Evolutionary conservation across 2,888 invertebrate genomes (phyloP).

Genomic region (Papilio protenor): DNA sequence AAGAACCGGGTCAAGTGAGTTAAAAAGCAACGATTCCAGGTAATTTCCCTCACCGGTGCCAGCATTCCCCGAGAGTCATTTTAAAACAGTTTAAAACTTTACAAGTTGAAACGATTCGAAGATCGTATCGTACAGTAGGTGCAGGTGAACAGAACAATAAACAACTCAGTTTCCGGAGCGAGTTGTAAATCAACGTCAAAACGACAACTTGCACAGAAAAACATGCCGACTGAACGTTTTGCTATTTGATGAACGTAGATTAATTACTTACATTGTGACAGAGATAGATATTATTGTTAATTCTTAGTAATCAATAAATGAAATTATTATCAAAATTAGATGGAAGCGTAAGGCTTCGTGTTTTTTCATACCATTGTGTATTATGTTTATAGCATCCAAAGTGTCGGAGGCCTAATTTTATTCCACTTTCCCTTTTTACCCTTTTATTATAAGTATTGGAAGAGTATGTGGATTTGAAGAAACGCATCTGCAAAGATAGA

Average conservation of each 20-base stretch:
- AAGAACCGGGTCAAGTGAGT: slow-evolving; percentile 17
- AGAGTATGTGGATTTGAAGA: too few relatives aligned
- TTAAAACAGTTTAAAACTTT: slow-evolving; percentile 31
- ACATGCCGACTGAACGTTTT: neutral
- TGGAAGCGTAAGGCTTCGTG: neutral
- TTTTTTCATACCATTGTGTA: neutral
- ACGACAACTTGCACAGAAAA: slow-evolving; percentile 11
- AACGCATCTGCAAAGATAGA: too few relatives aligned
- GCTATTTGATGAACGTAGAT: slow-evolving; percentile 19
- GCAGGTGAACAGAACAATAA: slow-evolving; percentile 32
- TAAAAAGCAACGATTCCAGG: slow-evolving; percentile 27
- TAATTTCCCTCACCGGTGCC: slow-evolving; percentile 28
- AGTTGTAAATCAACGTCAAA: slow-evolving; percentile 26
- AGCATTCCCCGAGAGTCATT: slow-evolving; percentile 7
- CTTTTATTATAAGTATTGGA: too few relatives aligned
- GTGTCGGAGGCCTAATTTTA: too few relatives aligned
- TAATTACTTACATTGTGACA: slow-evolving; percentile 3
- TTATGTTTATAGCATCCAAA: neutral
- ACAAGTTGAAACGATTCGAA: slow-evolving; percentile 17
- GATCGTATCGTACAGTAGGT: slow-evolving; percentile 21
- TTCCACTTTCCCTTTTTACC: too few relatives aligned
- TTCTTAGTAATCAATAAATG: neutral
- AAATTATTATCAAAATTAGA: neutral
- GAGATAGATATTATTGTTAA: neutral
- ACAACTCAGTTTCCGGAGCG: slow-evolving; percentile 6